These are phyloP conservation scores for Eilema griseolum DNA, from an alignment of 2,888 invertebrate genomes.

Conservation along the genomic window DNA sequence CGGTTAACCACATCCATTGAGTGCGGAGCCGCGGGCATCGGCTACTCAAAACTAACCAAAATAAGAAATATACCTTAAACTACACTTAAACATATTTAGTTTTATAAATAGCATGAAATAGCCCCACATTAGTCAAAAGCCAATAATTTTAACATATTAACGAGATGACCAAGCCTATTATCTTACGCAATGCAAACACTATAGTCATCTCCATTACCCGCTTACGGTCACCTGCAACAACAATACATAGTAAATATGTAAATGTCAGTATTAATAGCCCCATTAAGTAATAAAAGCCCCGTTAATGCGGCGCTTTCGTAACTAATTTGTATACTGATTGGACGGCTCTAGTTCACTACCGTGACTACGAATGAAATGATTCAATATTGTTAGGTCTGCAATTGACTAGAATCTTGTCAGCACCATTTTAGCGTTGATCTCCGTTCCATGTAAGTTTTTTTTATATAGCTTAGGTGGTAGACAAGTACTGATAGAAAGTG, in stretches of 20 bases:
- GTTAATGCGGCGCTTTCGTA: constrained; percentile 9
- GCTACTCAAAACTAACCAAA: too few species aligned
- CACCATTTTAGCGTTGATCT: too few species aligned
- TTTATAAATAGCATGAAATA: neutral
- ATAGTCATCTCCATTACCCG: neutral
- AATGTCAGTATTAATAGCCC: constrained; percentile 7
- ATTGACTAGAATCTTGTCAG: neutral
- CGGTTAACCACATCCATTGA: too few species aligned
- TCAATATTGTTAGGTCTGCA: neutral
- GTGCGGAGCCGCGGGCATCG: too few species aligned
- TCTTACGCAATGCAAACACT: constrained; percentile 12
- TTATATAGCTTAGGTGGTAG: too few species aligned
- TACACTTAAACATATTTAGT: neutral
- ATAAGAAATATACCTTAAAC: too few species aligned
- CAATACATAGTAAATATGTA: constrained; percentile 12
- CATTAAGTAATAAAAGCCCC: constrained; percentile 12
- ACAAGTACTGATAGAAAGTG: too few species aligned
- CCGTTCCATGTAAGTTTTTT: too few species aligned
- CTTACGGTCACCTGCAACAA: neutral
- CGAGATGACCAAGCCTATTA: neutral
- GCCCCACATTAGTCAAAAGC: neutral
- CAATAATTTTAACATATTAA: neutral
- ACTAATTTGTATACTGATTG: constrained; percentile 4
- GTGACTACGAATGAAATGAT: neutral
- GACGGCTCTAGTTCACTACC: neutral